Base-by-base conservation (phyloP, 1,140 invertebrate species). In the Drosophila willistoni region DNA sequence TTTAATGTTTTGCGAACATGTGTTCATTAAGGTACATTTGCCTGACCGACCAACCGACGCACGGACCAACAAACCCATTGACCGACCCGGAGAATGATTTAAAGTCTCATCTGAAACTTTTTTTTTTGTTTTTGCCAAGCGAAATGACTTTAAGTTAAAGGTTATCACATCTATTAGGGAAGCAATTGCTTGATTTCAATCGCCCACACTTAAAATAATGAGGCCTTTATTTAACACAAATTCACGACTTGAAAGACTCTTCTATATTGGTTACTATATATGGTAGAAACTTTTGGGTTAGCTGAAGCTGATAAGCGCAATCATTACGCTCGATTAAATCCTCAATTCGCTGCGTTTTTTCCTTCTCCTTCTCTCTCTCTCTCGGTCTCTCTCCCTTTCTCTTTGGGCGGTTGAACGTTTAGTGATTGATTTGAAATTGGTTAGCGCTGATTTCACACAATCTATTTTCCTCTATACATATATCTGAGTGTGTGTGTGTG, bases 391-490 rank as follows among this genome's bases (percentile, higher is more conserved):
- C 33, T 55, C 42, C 59, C 19, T 14, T 68, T 62, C 54, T 62
- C 34, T 17, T 57, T 34, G 55, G 44, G 17, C 44, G 44, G 17
- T 47, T 22, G 34, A 33, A n/a, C 25, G 7, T 64, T 71, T 66
- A 64, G 77, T 89, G 85, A 89, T 89, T 89, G 84, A 89, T 90
- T 89, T 74, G 81, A 89, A 89, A 89, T 89, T 89, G 84, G 80
- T 89, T 84, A 77, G 84, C 84, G 84, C 73, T 89, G 84, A 87
- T 87, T 87, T 87, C 80, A 89, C 84, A 80, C 83, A 87, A 84
- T 89, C 83, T 80, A 79, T 79, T 75, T 56, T 75, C 77, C 75
- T 59, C 69, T 76, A 51, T 67, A 65, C 69, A 57, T 39, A 65
- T 17, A 66, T 12, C 36, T 39, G 36, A 13, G 36, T 39, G 12